Conservation (phyloP, 2,888 invertebrate genomes). For the Ischnus inquisitorius region DNA sequence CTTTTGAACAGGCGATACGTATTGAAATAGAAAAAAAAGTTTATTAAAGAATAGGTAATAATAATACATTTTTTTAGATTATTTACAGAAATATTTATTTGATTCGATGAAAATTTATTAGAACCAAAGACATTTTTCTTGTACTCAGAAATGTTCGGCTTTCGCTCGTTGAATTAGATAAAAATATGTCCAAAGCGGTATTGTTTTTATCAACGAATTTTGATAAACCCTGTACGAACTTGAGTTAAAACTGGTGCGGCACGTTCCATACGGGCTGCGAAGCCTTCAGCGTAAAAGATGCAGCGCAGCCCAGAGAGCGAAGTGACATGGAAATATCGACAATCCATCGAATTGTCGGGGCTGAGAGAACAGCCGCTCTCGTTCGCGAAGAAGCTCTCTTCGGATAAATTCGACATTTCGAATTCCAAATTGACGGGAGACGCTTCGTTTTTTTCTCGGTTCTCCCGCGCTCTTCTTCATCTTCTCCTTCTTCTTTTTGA, state of each 20-base stretch:
- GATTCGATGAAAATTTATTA: too few species aligned
- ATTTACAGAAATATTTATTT: too few species aligned
- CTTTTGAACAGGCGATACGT: too few species aligned
- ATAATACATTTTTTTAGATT: too few species aligned
- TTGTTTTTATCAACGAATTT: background rate
- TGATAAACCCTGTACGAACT: background rate
- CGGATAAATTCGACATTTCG: conserved; percentile 38
- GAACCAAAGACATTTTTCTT: too few species aligned
- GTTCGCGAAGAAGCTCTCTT: conserved; percentile 32
- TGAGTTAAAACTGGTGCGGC: conserved; percentile 17
- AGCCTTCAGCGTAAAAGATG: conserved; percentile 31
- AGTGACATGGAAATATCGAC: conserved; percentile 69
- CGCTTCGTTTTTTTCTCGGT: conserved; percentile 30
- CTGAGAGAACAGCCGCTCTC: conserved; percentile 32
- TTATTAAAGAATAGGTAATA: too few species aligned
- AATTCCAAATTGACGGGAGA: conserved; percentile 59
- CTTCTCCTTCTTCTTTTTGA: conserved; percentile 6
- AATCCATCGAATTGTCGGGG: conserved; percentile 60
- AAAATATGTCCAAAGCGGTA: too few species aligned
- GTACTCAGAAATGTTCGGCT: too few species aligned
- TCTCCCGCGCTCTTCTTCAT: conserved; percentile 20
- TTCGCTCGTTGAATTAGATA: too few species aligned
- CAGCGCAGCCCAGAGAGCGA: conserved; percentile 34
- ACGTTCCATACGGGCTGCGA: conserved; percentile 12
- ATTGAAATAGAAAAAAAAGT: too few species aligned